Percentiles rank a stretch among this genome's conserved stretches.
These are phyloP conservation scores for Vanessa tameamea DNA, from an alignment of 1,140 invertebrate genomes.

Conservation along the genomic window DNA sequence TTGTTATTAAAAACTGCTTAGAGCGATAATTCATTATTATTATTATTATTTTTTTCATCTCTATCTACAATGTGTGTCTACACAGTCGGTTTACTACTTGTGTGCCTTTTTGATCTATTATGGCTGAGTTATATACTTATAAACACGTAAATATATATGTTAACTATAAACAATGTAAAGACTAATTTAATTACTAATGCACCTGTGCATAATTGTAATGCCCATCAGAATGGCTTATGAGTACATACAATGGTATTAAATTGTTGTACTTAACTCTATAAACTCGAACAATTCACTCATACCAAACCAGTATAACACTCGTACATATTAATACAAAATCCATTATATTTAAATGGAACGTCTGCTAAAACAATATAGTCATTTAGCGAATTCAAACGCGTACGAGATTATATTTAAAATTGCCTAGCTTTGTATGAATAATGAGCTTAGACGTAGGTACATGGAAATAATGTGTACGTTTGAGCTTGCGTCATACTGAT, in stretches of 20 bases:
- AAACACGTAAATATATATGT: too few species aligned
- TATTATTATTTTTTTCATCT: not conserved
- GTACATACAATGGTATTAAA: not conserved
- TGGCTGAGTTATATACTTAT: not conserved
- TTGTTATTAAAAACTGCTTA: slow-evolving; percentile 7
- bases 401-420: slow-evolving; percentile 62
- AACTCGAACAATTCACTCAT: slow-evolving; percentile 15
- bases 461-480: slow-evolving; percentile 50
- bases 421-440: slow-evolving; percentile 59
- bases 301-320: slow-evolving; percentile 19
- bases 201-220: too few species aligned
- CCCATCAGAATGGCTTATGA: not conserved
- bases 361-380: slow-evolving; percentile 39
- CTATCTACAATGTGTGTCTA: too few species aligned
- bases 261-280: not conserved
- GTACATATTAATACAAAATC: slow-evolving; percentile 22
- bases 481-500: slow-evolving; percentile 73
- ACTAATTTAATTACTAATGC: too few species aligned
- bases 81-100: too few species aligned
- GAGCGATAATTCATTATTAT: too few species aligned
- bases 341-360: slow-evolving; percentile 43
- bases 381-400: slow-evolving; percentile 47
- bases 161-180: too few species aligned
- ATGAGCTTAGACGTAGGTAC: slow-evolving; percentile 53
- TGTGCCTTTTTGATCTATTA: not conserved